phyloP scores from a whole-genome alignment of 2,797 vertebrate genomes.

The Triplophysa yarkandensis region DNA sequence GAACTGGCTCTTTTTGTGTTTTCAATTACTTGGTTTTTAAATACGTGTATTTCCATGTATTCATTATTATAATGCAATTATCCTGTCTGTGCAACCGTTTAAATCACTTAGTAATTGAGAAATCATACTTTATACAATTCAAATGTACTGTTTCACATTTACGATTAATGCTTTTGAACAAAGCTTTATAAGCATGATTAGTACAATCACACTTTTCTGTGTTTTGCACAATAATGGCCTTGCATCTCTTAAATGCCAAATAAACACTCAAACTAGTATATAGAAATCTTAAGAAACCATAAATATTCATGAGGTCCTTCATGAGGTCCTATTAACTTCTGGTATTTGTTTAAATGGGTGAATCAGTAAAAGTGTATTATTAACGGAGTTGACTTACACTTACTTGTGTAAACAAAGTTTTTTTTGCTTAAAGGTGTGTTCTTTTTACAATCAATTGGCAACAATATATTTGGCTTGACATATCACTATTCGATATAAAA shows the following conservation, averaged over 20 bases:
- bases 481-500: background rate
- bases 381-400: background rate
- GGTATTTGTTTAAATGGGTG: constrained; percentile 26
- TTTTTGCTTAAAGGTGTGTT: background rate
- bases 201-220: constrained; percentile 66
- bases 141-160: constrained; percentile 47
- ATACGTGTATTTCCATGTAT: constrained; percentile 56
- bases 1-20: constrained; percentile 64
- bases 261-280: constrained; percentile 38
- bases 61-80: constrained; percentile 70
- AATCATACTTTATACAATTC: constrained; percentile 57
- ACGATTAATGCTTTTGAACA: constrained; percentile 56
- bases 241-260: constrained; percentile 51
- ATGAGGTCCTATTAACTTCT: constrained; percentile 7
- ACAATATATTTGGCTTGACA: background rate
- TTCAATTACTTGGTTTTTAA: constrained; percentile 59
- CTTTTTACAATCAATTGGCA: background rate
- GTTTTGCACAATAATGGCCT: constrained; percentile 50
- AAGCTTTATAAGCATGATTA: constrained; percentile 61
- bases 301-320: background rate
- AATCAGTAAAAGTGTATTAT: constrained; percentile 40
- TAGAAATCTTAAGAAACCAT: too few species aligned
- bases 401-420: constrained; percentile 12
- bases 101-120: constrained; percentile 61
- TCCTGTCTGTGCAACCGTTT: constrained; percentile 62